These are phyloP conservation scores for Nothura maculosa DNA, from an alignment of 2,797 vertebrate species.

Conservation along the genomic window DNA sequence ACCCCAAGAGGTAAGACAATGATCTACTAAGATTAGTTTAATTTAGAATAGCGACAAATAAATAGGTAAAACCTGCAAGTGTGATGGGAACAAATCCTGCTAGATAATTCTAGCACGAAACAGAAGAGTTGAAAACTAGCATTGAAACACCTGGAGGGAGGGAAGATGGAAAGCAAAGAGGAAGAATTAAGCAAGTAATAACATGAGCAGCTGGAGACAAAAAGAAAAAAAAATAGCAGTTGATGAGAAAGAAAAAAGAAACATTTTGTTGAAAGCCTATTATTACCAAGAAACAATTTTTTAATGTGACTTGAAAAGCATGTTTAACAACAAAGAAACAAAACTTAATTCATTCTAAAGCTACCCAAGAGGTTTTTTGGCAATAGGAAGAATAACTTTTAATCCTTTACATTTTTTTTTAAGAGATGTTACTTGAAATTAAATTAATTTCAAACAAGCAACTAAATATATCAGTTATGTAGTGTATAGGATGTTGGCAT, in stretches of 20 bases:
- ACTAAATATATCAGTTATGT: neutral
- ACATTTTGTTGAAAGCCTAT: slow-evolving; percentile 70
- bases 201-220: slow-evolving; percentile 72
- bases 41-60: neutral
- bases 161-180: slow-evolving; percentile 34
- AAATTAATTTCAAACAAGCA: neutral
- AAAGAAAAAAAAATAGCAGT: slow-evolving; percentile 57
- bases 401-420: neutral
- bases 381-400: neutral
- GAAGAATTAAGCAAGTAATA: slow-evolving; percentile 74
- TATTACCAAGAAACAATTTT: slow-evolving; percentile 73
- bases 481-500: neutral
- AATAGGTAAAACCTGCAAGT: neutral
- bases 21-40: slow-evolving; percentile 2
- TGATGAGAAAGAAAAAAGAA: slow-evolving; percentile 47
- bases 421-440: too few relatives aligned
- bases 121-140: neutral
- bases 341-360: slow-evolving; percentile 48
- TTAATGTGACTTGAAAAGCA: slow-evolving; percentile 64
- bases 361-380: neutral
- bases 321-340: slow-evolving; percentile 63
- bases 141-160: slow-evolving; percentile 56
- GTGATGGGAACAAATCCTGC: neutral
- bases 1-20: neutral
- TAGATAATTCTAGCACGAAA: neutral